Base-by-base conservation (phyloP, 2,113 vertebrate species). In the Edolisoma coerulescens region DNA sequence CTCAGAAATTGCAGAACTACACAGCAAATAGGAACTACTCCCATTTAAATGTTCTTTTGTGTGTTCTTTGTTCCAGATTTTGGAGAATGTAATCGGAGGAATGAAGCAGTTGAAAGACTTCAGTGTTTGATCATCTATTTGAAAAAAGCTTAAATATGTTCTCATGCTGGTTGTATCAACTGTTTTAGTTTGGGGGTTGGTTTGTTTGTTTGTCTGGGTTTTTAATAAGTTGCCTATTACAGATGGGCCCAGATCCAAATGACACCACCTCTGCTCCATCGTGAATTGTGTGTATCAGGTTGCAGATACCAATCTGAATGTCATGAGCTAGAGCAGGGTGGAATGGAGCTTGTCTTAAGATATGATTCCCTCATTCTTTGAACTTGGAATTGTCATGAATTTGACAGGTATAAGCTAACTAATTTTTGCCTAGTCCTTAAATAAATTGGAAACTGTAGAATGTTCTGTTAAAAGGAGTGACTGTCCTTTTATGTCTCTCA, bases 271-370 rank as follows among this genome's bases (percentile, higher is more conserved):
- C 82, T 88, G 37, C 67, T 94, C 45, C 63, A 52, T 96, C 67
- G 71, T 83, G 71, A 93, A 59, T 56, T 76, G 42, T 87, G 23
- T 79, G 22, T 76, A 88, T 80, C 78, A 90, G 69, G 75, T 80
- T 96, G 67, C 71, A 83, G 92, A 92, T 91, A 91, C 41, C 50
- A 77, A 90, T 94, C 87, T 90, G 78, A 93, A 45, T 88, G 30
- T 69, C 35, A 61, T 61, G 60, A 80, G 59, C 71, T 60, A 39
- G n/a, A 30, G 26, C 64, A 89, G 84, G 64, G 79, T 90, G 59
- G 65, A 83, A 75, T 54, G 39, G 47, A 86, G 33, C 30, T 85
- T 91, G 44, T 64, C 24, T 82, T 57, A 49, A 70, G 28, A 49
- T 44, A 59, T 7, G 18, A 76, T 57, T 87, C 21, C 22, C 50